phyloP scores from a whole-genome alignment of 2,888 invertebrate species.

The Hirtodrosophila histrioides region DNA sequence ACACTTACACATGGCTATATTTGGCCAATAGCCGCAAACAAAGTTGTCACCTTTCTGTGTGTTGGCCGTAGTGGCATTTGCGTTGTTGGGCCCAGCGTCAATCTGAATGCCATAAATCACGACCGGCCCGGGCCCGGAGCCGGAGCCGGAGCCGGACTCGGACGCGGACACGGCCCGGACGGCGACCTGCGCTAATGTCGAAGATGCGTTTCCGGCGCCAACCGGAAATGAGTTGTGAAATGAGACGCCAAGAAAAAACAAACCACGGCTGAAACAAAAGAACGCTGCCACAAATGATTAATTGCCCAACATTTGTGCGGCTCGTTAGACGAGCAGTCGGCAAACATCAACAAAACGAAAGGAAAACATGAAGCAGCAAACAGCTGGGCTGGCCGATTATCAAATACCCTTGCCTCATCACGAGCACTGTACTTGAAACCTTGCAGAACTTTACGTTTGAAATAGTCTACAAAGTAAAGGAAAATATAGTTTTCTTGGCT shows the following conservation, averaged over 20 bases:
- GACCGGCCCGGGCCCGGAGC: background rate
- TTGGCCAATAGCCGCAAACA: slow-evolving; percentile 38
- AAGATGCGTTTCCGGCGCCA: slow-evolving; percentile 66
- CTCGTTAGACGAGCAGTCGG: slow-evolving; percentile 52
- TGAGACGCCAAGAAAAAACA: slow-evolving; percentile 48
- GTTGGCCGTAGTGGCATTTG: slow-evolving; percentile 44
- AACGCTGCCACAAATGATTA: slow-evolving; percentile 50
- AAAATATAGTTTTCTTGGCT: too few species aligned
- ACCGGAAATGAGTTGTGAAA: slow-evolving; percentile 69
- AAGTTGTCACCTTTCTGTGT: slow-evolving; percentile 58
- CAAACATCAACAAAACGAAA: slow-evolving; percentile 47
- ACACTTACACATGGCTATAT: slow-evolving; percentile 17
- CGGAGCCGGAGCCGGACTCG: background rate
- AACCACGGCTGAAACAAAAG: slow-evolving; percentile 14
- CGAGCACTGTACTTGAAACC: too few species aligned
- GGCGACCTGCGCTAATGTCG: slow-evolving; percentile 54
- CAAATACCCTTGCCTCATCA: too few species aligned
- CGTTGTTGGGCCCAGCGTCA: slow-evolving; percentile 32
- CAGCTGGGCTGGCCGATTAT: too few species aligned
- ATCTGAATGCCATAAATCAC: slow-evolving; percentile 65
- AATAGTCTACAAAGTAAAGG: too few species aligned
- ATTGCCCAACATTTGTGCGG: slow-evolving; percentile 60
- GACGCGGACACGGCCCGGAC: slow-evolving; percentile 24
- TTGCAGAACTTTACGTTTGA: too few species aligned
- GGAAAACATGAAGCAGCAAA: background rate